phyloP scores from a whole-genome alignment of 2,797 vertebrate species.

The Gymnodraco acuticeps region DNA sequence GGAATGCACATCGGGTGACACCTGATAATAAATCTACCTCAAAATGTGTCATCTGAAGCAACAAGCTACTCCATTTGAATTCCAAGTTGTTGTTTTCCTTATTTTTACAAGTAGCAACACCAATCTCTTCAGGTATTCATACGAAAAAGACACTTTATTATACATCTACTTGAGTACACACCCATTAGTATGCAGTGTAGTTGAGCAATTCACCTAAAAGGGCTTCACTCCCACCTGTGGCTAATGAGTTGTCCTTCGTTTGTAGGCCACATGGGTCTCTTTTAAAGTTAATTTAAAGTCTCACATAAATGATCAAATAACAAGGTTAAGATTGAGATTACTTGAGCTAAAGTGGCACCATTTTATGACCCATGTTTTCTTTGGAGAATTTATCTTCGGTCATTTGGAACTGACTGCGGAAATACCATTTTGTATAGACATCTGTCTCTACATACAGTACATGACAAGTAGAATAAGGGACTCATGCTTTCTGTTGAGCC shows the following conservation, averaged over 20 bases:
- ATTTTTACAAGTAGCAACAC: too few relatives aligned
- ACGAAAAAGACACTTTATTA: background rate
- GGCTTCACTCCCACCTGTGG: background rate
- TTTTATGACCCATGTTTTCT: background rate
- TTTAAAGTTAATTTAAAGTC: constrained; percentile 11
- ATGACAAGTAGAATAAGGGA: background rate
- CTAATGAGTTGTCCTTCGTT: background rate
- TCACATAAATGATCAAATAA: background rate
- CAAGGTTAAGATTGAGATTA: background rate
- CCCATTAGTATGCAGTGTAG: background rate
- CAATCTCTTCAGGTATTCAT: background rate
- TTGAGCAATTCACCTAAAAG: background rate
- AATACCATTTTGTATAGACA: background rate
- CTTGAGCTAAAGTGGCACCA: background rate
- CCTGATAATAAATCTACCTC: background rate
- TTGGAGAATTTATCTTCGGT: background rate
- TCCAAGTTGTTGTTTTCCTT: too few relatives aligned
- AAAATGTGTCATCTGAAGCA: background rate
- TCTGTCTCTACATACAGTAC: background rate
- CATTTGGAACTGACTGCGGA: background rate
- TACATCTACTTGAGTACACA: background rate
- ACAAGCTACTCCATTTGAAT: too few relatives aligned
- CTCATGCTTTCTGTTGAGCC: background rate
- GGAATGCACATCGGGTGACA: too few relatives aligned
- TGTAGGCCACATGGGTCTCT: background rate